Percentiles rank a stretch among this genome's conserved stretches.
Evolutionary conservation across 2,113 vertebrate species (phyloP).

Genomic region (Hepsetus odoe): DNA sequence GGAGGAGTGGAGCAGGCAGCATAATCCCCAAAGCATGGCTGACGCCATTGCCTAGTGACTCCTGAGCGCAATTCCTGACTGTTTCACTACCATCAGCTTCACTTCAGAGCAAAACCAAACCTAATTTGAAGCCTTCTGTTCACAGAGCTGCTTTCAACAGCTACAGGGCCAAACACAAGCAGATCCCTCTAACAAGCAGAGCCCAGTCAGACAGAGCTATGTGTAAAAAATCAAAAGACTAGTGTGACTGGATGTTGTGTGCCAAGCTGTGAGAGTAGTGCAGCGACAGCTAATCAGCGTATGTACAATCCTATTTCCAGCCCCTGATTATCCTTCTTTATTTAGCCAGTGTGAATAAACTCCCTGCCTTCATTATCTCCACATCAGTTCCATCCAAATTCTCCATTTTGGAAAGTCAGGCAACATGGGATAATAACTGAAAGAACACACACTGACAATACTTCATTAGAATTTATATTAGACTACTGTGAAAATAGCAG

Average conservation of each 20-base stretch:
- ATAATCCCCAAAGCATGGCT: conserved; percentile 35
- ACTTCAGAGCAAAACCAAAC: conserved; percentile 22
- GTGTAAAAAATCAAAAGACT: conserved; percentile 29
- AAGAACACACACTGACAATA: background rate
- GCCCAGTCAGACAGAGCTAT: background rate
- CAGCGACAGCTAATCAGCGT: conserved; percentile 33
- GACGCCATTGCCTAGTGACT: conserved; percentile 9
- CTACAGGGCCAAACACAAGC: background rate
- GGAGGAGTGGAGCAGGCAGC: background rate
- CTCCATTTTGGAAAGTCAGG: background rate
- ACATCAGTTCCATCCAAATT: background rate
- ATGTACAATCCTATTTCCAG: conserved; percentile 51
- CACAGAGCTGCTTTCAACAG: conserved; percentile 21
- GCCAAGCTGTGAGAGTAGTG: conserved; percentile 3
- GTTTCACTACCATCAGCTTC: conserved; percentile 7
- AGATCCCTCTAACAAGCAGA: background rate
- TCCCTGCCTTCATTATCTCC: conserved; percentile 31
- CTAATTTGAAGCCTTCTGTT: conserved; percentile 16
- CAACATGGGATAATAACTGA: background rate
- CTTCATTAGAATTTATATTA: background rate
- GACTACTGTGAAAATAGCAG: no score
- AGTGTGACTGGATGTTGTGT: conserved; percentile 7
- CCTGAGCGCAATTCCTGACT: background rate
- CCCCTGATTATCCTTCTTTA: conserved; percentile 52
- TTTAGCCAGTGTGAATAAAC: conserved; percentile 48